Conservation (phyloP, 2,888 invertebrate genomes). For the Lochmaea crataegi region DNA sequence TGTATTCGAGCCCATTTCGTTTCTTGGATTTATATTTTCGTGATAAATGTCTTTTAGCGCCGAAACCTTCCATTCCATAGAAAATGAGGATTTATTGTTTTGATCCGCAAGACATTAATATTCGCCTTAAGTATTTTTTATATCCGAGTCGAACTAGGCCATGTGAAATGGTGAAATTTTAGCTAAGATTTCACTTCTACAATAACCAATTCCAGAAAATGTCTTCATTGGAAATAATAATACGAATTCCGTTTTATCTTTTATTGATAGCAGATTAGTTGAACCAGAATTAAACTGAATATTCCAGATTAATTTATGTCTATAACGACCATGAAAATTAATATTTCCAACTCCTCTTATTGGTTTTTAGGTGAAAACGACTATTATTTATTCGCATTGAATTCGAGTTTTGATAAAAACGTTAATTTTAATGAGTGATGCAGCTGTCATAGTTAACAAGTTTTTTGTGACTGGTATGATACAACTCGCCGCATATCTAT, state of each 20-base stretch:
- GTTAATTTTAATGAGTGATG: too few relatives aligned
- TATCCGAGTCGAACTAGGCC: not conserved
- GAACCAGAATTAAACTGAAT: not conserved
- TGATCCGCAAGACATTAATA: not conserved
- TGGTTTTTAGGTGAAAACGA: too few relatives aligned
- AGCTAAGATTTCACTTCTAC: not conserved
- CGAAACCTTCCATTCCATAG: conserved; percentile 5
- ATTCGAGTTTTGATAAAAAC: too few relatives aligned
- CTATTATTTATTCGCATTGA: too few relatives aligned
- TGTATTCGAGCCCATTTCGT: not conserved
- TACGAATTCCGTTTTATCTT: too few relatives aligned
- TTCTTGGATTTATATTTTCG: conserved; percentile 11
- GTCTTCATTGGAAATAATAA: not conserved
- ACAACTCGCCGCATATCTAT: too few relatives aligned
- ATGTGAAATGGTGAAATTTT: not conserved
- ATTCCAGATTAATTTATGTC: too few relatives aligned
- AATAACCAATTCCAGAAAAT: not conserved
- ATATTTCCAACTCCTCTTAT: too few relatives aligned
- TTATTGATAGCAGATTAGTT: too few relatives aligned
- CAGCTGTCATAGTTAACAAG: too few relatives aligned
- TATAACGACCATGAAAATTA: too few relatives aligned
- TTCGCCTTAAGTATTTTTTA: not conserved
- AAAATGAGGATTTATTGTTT: not conserved
- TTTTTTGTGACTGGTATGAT: too few relatives aligned
- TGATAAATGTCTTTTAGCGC: conserved; percentile 1